Evolutionary conservation across 2,113 vertebrate species (phyloP), one percentile per base, ranked within the genome.

Genomic region (Pao palembangensis): DNA sequence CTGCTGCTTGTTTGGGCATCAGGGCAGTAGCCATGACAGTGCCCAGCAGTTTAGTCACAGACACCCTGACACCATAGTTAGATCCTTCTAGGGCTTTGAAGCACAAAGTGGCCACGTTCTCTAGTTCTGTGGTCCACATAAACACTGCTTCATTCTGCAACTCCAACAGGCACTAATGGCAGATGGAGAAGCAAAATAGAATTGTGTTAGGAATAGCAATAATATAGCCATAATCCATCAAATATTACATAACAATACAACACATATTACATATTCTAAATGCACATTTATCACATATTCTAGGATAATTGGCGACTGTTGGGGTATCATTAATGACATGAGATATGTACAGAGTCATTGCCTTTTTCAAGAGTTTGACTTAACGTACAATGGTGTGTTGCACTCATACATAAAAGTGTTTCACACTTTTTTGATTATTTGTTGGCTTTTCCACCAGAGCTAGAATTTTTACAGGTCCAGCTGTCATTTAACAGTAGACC

Each of bases 51-150:
- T 95, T 96, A 20, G 98, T 95, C 51, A 99, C 98, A 12, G 95
- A 91, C 56, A 99, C 98, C 25, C 98, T 90, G 21, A 99, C 98
- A 0, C 95, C 96, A 51, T 98, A 99, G 77, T 97, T 99, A 10
- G 98, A 99, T 49, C 95, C 97, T 83, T 99, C 98, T 50, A 99
- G 90, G 62, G 96, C 93, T 86, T 99, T 99, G 72, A 95, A 99
- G 83, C 96, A 99, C 28, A 98, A 81, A 0, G 98, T 99, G 68
- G 95, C 96, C 66, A 99, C 82, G 38, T 96, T 99, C 90, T 99
- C 98, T 71, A 99, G 85, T 76, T 99, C 98, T 44, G 95, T 93
- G 60, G 96, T 98, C 96, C 98, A 98, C 96, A 99, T 98, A 79
- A 99, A 99, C 12, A 99, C 98, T 0, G 98, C 96, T 85, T 99